phyloP scores from a whole-genome alignment of 1,140 invertebrate species.

The Bilobella aurantiaca region DNA sequence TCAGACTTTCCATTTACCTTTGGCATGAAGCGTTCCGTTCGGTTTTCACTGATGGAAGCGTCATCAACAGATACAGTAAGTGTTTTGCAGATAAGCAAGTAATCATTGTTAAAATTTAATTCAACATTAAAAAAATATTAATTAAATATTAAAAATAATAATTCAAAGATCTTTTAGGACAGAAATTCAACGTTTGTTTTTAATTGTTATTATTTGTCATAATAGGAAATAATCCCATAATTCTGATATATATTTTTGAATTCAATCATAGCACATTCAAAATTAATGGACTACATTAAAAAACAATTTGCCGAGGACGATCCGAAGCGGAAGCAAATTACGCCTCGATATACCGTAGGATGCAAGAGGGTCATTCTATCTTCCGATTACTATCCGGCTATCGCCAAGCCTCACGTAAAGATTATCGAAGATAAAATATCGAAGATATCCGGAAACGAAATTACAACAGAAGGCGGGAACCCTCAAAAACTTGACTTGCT shows the following conservation, averaged over 20 bases:
- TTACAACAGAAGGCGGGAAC: not conserved
- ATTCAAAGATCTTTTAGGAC: not conserved
- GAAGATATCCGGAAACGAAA: not conserved
- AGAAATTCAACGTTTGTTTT: too few relatives aligned
- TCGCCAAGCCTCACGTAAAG: not conserved
- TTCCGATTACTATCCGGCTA: not conserved
- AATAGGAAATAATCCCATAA: too few relatives aligned
- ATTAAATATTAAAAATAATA: not conserved
- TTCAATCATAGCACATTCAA: too few relatives aligned
- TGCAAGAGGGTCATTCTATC: slow-evolving; percentile 2
- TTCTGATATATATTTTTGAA: too few relatives aligned
- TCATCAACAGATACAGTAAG: not conserved
- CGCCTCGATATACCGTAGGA: not conserved
- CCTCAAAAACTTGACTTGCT: slow-evolving; percentile 9
- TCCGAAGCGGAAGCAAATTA: not conserved
- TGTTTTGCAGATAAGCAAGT: not conserved
- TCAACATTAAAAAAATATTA: not conserved
- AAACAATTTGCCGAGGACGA: not conserved
- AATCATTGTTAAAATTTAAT: not conserved
- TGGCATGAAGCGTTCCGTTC: not conserved
- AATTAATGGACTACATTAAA: too few relatives aligned
- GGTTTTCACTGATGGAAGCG: not conserved
- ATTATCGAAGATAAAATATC: not conserved
- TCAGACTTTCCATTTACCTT: not conserved
- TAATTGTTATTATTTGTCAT: too few relatives aligned